Conservation (phyloP, 2,797 vertebrate genomes). For the Leuciscus waleckii region DNA sequence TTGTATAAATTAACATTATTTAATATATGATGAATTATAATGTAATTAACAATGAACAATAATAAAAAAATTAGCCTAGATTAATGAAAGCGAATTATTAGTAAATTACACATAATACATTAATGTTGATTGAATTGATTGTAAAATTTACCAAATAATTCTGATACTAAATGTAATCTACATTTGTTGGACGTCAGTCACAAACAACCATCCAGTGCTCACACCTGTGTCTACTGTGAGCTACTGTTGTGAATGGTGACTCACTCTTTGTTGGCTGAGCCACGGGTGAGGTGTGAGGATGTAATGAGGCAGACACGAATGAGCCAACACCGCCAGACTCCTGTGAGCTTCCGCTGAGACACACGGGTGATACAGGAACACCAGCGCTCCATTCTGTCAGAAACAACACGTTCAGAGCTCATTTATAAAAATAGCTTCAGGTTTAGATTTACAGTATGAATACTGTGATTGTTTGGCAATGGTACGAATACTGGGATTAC, state of each 20-base stretch:
- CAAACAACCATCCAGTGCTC: neutral
- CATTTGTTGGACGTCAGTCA: neutral
- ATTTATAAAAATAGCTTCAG: neutral
- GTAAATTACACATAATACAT: neutral
- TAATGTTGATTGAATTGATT: neutral
- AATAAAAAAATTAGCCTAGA: neutral
- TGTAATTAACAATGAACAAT: neutral
- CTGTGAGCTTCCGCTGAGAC: conserved; percentile 70
- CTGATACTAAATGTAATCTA: neutral
- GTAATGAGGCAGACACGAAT: conserved; percentile 74
- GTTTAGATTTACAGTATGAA: neutral
- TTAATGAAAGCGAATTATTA: neutral
- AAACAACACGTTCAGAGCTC: conserved; percentile 9
- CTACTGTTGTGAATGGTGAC: conserved; percentile 45
- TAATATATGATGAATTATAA: neutral
- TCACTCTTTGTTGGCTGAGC: conserved; percentile 77
- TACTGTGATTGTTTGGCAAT: neutral
- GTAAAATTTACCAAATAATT: neutral
- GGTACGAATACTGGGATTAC: conserved; percentile 63
- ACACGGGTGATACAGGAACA: conserved; percentile 85
- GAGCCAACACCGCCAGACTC: conserved; percentile 76
- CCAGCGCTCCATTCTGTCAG: conserved; percentile 75
- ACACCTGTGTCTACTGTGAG: neutral
- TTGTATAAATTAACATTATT: neutral
- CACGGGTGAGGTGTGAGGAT: conserved; percentile 74